Evolutionary conservation across 2,113 vertebrate genomes (phyloP).

Genomic region (Bagarius yarrelli): DNA sequence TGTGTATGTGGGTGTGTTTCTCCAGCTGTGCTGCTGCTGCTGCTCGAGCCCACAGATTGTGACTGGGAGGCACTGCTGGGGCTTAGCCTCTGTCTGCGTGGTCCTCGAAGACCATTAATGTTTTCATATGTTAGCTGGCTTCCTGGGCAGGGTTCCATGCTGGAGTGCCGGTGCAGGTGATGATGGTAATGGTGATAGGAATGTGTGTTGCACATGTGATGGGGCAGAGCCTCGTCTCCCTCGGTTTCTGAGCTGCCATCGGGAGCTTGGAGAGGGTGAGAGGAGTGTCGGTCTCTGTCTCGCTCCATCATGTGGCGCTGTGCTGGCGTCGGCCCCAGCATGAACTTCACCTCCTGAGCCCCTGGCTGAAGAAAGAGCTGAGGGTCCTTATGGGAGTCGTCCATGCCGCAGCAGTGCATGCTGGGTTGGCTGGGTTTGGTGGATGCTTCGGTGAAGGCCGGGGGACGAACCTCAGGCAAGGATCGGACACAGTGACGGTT

Average conservation of each 20-base stretch:
- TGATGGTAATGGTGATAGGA: conserved; percentile 76
- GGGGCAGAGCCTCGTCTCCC: conserved; percentile 65
- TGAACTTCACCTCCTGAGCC: conserved; percentile 89
- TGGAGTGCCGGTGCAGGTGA: conserved; percentile 73
- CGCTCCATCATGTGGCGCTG: conserved; percentile 77
- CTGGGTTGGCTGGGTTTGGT: conserved; percentile 66
- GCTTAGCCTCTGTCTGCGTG: conserved; percentile 71
- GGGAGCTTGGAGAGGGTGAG: conserved; percentile 65
- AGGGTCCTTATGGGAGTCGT: conserved; percentile 79
- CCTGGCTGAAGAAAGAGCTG: conserved; percentile 89
- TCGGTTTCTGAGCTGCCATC: conserved; percentile 78
- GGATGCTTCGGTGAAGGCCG: conserved; percentile 74
- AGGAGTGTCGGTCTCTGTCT: conserved; percentile 68
- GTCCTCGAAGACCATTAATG: conserved; percentile 75
- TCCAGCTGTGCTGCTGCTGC: conserved; percentile 75
- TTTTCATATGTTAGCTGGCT: conserved; percentile 89
- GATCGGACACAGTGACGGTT: conserved; percentile 88
- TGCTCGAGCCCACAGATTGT: conserved; percentile 76
- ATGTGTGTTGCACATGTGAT: conserved; percentile 73
- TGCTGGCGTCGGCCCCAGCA: conserved; percentile 84
- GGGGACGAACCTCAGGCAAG: conserved; percentile 82
- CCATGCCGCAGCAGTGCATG: conserved; percentile 78
- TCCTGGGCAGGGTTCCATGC: conserved; percentile 69
- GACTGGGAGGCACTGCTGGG: conserved; percentile 77
- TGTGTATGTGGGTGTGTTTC: conserved; percentile 66